Evolutionary conservation across 2,797 vertebrate genomes (phyloP).

Genomic region (Cynopterus sphinx): DNA sequence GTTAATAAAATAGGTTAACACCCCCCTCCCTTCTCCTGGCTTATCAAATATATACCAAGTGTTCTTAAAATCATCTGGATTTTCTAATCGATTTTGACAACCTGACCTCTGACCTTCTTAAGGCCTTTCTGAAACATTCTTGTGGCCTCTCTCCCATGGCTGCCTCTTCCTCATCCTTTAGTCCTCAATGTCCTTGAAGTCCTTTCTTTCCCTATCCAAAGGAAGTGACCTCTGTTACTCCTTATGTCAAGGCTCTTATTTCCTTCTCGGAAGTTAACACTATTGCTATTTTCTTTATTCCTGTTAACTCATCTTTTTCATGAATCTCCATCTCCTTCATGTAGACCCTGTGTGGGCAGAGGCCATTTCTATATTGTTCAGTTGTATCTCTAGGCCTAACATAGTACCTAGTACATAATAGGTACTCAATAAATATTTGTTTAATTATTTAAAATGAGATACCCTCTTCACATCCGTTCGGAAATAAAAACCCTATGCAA

Average conservation of each 20-base stretch:
- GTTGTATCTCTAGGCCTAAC: background rate
- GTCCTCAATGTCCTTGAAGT: background rate
- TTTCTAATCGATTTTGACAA: background rate
- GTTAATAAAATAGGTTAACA: background rate
- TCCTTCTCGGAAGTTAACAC: background rate
- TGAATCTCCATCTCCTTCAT: background rate
- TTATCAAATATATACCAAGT: background rate
- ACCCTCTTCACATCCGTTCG: background rate
- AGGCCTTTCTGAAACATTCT: background rate
- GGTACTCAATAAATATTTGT: background rate
- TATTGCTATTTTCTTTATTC: background rate
- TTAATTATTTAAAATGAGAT: background rate
- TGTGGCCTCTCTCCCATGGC: background rate
- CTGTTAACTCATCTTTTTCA: background rate
- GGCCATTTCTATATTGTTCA: background rate
- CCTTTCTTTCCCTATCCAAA: background rate
- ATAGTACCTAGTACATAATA: background rate
- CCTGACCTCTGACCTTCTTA: background rate
- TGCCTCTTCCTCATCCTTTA: background rate
- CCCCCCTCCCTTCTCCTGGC: background rate
- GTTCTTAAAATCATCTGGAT: background rate
- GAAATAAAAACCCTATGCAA: constrained; percentile 19
- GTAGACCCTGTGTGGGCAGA: background rate
- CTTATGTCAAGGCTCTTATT: background rate
- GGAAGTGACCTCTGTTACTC: background rate